These are phyloP conservation scores for Taenaris catops DNA, from an alignment of 2,888 invertebrate species.

Conservation along the genomic window DNA sequence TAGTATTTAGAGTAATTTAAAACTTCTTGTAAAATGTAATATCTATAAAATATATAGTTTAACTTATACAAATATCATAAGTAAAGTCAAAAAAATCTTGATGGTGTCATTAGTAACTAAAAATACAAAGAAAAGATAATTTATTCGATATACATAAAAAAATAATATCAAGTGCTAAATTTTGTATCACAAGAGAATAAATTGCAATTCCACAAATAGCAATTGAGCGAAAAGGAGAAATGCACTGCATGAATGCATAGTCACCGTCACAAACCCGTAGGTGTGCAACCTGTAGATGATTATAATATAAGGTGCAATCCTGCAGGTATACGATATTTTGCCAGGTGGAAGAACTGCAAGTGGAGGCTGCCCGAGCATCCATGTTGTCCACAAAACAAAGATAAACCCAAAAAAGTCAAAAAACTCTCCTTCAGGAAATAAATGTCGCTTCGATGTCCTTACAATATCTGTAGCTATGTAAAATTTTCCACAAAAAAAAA, in stretches of 20 bases:
- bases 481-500: constrained; percentile 54
- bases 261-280: constrained; percentile 48
- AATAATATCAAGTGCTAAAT: constrained; percentile 3
- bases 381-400: constrained; percentile 83
- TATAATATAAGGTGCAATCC: constrained; percentile 79
- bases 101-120: constrained; percentile 3
- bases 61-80: not conserved
- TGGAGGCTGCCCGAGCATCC: constrained; percentile 85
- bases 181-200: constrained; percentile 8
- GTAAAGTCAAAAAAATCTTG: constrained; percentile 5
- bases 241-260: constrained; percentile 50
- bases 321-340: constrained; percentile 90
- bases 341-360: constrained; percentile 91
- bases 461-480: constrained; percentile 59
- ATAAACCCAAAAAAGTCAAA: constrained; percentile 72
- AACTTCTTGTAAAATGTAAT: constrained; percentile 2
- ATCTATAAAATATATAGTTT: not conserved
- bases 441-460: constrained; percentile 65
- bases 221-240: constrained; percentile 26
- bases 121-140: constrained; percentile 11
- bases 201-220: constrained; percentile 12
- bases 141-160: constrained; percentile 13
- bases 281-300: constrained; percentile 72
- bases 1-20: constrained; percentile 1
- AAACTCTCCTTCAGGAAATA: constrained; percentile 75